Conservation (phyloP, 1,140 invertebrate genomes). For the Onthophagus taurus region DNA sequence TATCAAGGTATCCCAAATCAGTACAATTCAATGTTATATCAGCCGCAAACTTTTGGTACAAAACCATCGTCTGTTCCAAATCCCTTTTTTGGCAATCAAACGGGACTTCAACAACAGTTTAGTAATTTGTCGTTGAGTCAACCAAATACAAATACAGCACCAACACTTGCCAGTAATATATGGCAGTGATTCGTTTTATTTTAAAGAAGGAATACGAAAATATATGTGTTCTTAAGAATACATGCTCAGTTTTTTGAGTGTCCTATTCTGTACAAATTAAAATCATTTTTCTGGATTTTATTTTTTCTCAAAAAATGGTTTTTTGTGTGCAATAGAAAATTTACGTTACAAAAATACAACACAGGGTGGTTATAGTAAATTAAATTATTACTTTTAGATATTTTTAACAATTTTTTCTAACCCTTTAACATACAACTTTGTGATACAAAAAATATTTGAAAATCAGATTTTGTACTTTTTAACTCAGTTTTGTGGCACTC, state of each 20-base stretch:
- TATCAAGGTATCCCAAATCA: slow-evolving; percentile 7
- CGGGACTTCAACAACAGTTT: slow-evolving; percentile 31
- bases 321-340: too few relatives aligned
- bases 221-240: slow-evolving; percentile 6
- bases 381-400: too few relatives aligned
- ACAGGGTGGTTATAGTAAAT: too few relatives aligned
- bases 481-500: too few relatives aligned
- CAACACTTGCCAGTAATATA: slow-evolving; percentile 28
- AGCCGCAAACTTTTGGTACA: slow-evolving; percentile 9
- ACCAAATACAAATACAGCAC: slow-evolving; percentile 12
- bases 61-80: slow-evolving; percentile 18
- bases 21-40: slow-evolving; percentile 10
- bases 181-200: slow-evolving; percentile 31
- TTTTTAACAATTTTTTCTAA: too few relatives aligned
- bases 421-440: too few relatives aligned
- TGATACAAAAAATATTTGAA: too few relatives aligned
- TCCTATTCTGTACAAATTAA: not conserved
- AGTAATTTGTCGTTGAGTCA: slow-evolving; percentile 27
- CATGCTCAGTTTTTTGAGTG: too few relatives aligned
- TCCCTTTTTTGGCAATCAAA: slow-evolving; percentile 29
- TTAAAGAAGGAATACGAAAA: too few relatives aligned
- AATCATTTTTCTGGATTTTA: not conserved
- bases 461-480: too few relatives aligned
- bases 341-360: too few relatives aligned
- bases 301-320: too few relatives aligned